Conservation (phyloP, 1,140 invertebrate genomes). For the Homarus americanus region DNA sequence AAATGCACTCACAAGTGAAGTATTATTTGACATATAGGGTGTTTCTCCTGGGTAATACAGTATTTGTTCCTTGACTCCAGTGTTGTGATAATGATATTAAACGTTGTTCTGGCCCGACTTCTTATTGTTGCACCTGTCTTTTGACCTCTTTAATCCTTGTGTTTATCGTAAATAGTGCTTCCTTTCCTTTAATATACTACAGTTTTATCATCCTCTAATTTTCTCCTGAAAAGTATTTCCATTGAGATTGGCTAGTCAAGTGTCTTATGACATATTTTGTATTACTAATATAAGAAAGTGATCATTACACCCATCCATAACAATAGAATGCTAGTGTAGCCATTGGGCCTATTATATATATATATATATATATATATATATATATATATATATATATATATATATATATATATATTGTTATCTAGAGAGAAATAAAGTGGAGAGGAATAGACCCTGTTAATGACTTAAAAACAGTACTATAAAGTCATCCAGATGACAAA, state of each 20-base stretch:
- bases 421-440: neutral
- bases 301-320: neutral
- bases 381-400: neutral
- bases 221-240: constrained; percentile 16
- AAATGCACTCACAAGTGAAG: no score
- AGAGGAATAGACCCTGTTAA: neutral
- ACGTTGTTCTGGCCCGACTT: no score
- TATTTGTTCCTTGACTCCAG: neutral
- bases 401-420: neutral
- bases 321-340: neutral
- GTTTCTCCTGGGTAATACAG: no score
- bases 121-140: neutral
- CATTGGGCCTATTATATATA: neutral
- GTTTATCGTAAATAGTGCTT: neutral
- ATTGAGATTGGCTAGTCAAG: constrained; percentile 29
- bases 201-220: constrained; percentile 3
- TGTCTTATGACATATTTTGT: neutral
- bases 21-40: no score
- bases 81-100: neutral
- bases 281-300: neutral
- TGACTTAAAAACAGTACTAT: neutral
- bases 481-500: constrained; percentile 13
- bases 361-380: neutral
- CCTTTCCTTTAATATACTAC: neutral
- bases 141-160: neutral